A percentile compares a stretch with the other conserved stretches of the same genome.
These are phyloP conservation scores for Hirundo rustica DNA, from an alignment of 2,797 vertebrate species.

Conservation along the genomic window DNA sequence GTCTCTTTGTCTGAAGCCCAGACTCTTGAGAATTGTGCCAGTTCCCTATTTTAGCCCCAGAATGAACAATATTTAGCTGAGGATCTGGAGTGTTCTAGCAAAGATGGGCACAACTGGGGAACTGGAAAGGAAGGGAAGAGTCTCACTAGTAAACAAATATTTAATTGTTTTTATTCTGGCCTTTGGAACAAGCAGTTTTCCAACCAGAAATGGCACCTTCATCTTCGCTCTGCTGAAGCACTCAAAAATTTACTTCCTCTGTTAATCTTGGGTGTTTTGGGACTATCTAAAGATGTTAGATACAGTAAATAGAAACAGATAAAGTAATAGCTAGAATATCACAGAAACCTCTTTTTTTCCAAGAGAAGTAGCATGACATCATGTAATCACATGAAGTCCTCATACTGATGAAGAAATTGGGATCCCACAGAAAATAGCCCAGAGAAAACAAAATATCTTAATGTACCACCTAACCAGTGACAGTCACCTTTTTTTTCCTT, in stretches of 20 bases:
- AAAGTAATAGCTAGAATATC: neutral
- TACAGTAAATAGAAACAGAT: neutral
- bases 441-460: neutral
- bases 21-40: neutral
- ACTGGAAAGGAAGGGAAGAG: neutral
- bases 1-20: neutral
- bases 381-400: neutral
- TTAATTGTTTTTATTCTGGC: neutral
- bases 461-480: neutral
- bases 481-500: neutral
- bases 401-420: neutral
- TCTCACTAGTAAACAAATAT: neutral
- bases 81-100: neutral
- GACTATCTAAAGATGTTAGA: neutral
- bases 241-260: neutral
- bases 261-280: neutral
- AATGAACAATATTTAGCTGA: neutral
- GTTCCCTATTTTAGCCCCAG: neutral
- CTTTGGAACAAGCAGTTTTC: neutral
- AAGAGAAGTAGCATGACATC: neutral
- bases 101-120: neutral
- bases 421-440: neutral
- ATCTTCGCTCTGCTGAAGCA: neutral
- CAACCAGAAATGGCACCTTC: neutral
- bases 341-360: neutral